These are phyloP conservation scores for Gallinago paraguaiae DNA, from an alignment of 2,113 vertebrate species.

Conservation along the genomic window DNA sequence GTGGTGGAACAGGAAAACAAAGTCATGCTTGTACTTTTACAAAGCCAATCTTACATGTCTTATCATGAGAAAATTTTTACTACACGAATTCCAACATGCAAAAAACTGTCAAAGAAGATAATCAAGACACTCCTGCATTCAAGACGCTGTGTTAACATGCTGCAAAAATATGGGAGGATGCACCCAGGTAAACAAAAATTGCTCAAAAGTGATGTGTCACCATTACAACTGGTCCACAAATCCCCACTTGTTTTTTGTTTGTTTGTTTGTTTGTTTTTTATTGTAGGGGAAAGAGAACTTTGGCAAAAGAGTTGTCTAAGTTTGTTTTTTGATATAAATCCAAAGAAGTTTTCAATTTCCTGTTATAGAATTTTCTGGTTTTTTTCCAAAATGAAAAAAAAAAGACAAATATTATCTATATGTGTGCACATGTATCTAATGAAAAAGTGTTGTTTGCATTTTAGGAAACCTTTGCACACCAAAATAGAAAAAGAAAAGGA, in stretches of 20 bases:
- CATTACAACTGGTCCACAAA: background rate
- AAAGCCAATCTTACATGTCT: conserved; percentile 29
- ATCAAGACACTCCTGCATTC: conserved; percentile 23
- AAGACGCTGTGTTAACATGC: conserved; percentile 38
- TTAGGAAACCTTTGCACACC: background rate
- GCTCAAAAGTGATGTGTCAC: conserved; percentile 35
- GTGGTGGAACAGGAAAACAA: conserved; percentile 52
- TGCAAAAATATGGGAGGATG: conserved; percentile 22
- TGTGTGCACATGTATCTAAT: background rate
- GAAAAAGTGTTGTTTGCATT: background rate
- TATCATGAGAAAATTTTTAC: conserved; percentile 56
- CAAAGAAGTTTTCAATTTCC: conserved; percentile 25
- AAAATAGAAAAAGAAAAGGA: background rate
- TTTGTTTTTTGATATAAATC: background rate
- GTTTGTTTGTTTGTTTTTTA: background rate
- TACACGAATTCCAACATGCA: background rate
- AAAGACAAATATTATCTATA: background rate
- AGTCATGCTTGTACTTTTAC: conserved; percentile 31
- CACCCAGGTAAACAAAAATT: conserved; percentile 21
- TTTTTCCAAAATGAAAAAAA: background rate
- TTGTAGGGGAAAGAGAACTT: background rate
- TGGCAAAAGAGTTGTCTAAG: background rate
- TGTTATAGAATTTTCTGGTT: background rate
- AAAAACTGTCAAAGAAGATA: conserved; percentile 41
- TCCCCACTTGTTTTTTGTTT: background rate